phyloP scores from a whole-genome alignment of 2,113 vertebrate genomes.

The Girardinichthys multiradiatus region DNA sequence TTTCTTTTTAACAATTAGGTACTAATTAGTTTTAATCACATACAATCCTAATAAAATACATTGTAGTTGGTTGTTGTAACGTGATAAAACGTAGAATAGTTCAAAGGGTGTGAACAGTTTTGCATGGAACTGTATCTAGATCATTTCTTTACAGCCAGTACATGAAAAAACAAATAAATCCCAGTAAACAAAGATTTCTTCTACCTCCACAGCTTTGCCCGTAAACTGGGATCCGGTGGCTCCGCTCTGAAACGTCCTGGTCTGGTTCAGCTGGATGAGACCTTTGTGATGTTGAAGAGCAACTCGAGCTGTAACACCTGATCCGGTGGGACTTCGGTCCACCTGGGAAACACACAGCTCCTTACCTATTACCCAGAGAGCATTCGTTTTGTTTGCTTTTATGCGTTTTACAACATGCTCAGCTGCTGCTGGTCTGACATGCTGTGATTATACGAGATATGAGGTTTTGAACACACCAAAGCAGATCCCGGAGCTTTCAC shows the following conservation, averaged over 20 bases:
- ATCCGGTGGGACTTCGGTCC: constrained; percentile 93
- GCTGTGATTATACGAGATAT: no score
- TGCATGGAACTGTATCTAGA: neutral
- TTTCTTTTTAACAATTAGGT: neutral
- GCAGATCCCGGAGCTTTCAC: no score
- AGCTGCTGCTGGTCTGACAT: no score
- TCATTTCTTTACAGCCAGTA: no score
- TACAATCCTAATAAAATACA: neutral
- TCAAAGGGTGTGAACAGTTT: neutral
- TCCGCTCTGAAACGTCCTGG: constrained; percentile 87
- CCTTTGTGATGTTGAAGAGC: constrained; percentile 93
- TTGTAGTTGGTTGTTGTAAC: neutral
- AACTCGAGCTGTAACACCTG: constrained; percentile 92
- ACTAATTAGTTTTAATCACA: neutral
- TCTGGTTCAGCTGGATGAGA: constrained; percentile 86
- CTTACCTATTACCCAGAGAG: no score
- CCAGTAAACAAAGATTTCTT: neutral
- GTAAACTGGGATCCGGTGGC: constrained; percentile 88
- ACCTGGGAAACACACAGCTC: constrained; percentile 79
- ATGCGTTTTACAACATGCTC: no score
- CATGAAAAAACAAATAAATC: no score
- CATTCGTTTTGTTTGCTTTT: no score
- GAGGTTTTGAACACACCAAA: no score
- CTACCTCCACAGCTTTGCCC: constrained; percentile 88
- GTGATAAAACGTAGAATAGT: neutral